phyloP scores from a whole-genome alignment of 2,888 invertebrate species.

The Mesoligia furuncula region DNA sequence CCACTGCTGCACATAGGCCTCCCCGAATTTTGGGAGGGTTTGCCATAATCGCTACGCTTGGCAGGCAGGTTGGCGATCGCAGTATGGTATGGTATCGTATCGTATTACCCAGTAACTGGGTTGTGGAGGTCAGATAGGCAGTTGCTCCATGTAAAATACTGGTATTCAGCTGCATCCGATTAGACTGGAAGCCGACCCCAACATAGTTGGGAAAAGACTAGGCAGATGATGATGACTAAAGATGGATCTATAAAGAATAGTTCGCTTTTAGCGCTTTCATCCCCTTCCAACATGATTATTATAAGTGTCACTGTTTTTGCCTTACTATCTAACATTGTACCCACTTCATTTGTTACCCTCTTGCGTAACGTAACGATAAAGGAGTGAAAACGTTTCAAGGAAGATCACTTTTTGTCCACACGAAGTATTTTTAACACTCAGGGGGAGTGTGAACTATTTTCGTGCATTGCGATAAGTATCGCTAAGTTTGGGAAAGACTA shows the following conservation, averaged over 20 bases:
- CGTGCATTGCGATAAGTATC: conserved; percentile 58
- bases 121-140: too few relatives aligned
- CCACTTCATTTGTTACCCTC: conserved; percentile 60
- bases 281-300: conserved; percentile 30
- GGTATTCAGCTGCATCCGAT: too few relatives aligned
- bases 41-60: too few relatives aligned
- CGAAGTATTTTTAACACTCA: conserved; percentile 63
- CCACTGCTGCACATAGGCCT: too few relatives aligned
- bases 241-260: neutral
- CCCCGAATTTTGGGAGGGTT: too few relatives aligned
- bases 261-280: conserved; percentile 56
- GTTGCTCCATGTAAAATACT: too few relatives aligned
- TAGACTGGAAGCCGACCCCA: too few relatives aligned
- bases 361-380: conserved; percentile 53
- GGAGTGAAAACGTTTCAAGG: conserved; percentile 47
- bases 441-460: conserved; percentile 65
- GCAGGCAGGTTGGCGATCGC: too few relatives aligned
- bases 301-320: conserved; percentile 46
- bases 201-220: too few relatives aligned
- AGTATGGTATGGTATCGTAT: too few relatives aligned
- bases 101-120: too few relatives aligned
- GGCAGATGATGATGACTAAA: too few relatives aligned
- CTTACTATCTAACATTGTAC: conserved; percentile 51
- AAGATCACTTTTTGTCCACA: conserved; percentile 55
- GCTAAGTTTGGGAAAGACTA: conserved; percentile 60